Evolutionary conservation across 2,113 vertebrate species (phyloP).

Genomic region (Ciconia stormi): DNA sequence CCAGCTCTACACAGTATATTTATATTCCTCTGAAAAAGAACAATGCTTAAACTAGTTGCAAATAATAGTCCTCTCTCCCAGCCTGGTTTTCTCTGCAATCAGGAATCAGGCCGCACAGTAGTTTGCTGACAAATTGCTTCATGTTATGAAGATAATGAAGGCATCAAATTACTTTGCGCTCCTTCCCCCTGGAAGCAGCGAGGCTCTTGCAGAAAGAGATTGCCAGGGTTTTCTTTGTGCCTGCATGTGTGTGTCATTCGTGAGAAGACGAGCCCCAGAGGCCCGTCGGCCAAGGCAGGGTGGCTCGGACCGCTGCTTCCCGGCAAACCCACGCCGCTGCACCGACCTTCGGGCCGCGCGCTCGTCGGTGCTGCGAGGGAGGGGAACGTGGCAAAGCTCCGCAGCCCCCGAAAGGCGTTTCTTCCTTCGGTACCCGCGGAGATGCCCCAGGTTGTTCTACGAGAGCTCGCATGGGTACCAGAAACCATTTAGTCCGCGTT

Average conservation of each 20-base stretch:
- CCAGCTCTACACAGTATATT: slow-evolving; percentile 29
- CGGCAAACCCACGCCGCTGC: not conserved
- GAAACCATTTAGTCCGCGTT: not conserved
- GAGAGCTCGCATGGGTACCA: not conserved
- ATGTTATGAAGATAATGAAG: slow-evolving; percentile 67
- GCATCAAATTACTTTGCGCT: slow-evolving; percentile 63
- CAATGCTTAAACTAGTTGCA: slow-evolving; percentile 23
- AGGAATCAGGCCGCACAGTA: slow-evolving; percentile 47
- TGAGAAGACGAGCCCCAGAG: slow-evolving; percentile 16
- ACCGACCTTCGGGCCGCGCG: not conserved
- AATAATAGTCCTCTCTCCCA: slow-evolving; percentile 37
- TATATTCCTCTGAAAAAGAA: slow-evolving; percentile 46
- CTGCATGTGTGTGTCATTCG: not conserved
- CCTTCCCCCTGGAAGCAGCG: slow-evolving; percentile 51
- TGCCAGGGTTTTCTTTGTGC: slow-evolving; percentile 47
- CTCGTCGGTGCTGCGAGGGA: not conserved
- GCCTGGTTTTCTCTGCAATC: slow-evolving; percentile 27
- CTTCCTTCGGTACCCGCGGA: not conserved
- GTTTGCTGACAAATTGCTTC: slow-evolving; percentile 69
- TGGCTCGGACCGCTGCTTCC: not conserved
- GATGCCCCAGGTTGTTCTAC: not conserved
- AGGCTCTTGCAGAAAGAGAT: slow-evolving; percentile 27
- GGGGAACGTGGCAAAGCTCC: not conserved
- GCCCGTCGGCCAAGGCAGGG: not conserved
- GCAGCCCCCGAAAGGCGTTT: not conserved